Evolutionary conservation across 2,113 vertebrate species (phyloP), one percentile per base, ranked within the genome.

Genomic region (Struthio camelus): DNA sequence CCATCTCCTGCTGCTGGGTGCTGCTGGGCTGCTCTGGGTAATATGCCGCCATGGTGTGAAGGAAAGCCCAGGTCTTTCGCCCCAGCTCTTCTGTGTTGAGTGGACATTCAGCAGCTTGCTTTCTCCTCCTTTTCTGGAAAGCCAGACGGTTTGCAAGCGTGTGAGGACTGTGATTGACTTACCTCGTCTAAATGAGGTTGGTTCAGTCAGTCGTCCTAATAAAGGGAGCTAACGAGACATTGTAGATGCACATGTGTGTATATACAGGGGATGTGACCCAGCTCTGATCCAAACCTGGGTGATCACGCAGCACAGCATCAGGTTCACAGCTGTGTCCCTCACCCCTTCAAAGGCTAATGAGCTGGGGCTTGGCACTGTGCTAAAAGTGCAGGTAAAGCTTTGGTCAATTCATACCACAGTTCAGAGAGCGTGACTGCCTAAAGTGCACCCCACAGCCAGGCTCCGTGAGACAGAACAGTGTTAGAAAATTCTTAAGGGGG

Each of bases 11-110:
- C 1, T 0, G 40, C 73, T 54, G 67, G 56, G 12, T 32, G 36
- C 2, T 4, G 25, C 59, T 56, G 54, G 27, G 61, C 34, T 64
- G 51, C 11, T 38, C 0, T 0, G 22, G 99, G 92, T 99, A 99
- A 96, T 99, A 99, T 0, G 99, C 99, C 6, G 99, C 99, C 98
- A 99, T 98, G 24, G 98, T 99, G 94, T 99, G 99, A 48, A 99
- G 98, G 53, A 99, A 97, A 77, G 99, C 98, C 99, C 99, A 99
- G 20, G 98, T 98, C 96, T 96, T 98, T 25, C 98, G 98, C 9
- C 99, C 99, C 75, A 98, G 81, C 56, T 98, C 98, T 62, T 98
- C 92, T 27, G 98, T 96, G 96, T 98, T 97, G 14, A 98, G 87
- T 1, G 98, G 98, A 75, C 98, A 98, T 84, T 99, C 97, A 3